Evolutionary conservation across 2,113 vertebrate genomes (phyloP).

Genomic region (Nymphicus hollandicus): DNA sequence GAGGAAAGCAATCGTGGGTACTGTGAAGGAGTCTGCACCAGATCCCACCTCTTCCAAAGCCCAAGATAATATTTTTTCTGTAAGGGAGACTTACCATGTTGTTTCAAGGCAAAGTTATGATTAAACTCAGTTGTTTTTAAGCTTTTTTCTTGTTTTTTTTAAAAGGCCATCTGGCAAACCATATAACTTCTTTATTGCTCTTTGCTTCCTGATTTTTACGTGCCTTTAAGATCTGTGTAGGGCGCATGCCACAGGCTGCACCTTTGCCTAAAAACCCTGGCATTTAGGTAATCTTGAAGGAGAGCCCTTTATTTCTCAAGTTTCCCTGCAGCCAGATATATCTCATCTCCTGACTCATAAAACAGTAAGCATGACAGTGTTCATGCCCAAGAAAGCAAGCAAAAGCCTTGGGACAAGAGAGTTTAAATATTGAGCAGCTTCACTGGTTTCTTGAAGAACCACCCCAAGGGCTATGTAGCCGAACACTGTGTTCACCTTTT

Average conservation of each 20-base stretch:
- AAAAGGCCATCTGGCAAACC: neutral
- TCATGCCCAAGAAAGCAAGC: neutral
- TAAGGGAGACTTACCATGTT: neutral
- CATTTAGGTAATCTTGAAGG: neutral
- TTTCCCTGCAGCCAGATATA: neutral
- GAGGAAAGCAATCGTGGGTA: rapidly evolving
- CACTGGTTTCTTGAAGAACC: neutral
- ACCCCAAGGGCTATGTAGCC: rapidly evolving
- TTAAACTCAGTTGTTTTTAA: neutral
- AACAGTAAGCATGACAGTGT: rapidly evolving
- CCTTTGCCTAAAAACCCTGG: neutral
- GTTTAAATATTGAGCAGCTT: neutral
- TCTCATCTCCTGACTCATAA: neutral
- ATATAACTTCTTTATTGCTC: neutral
- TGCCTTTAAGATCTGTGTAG: neutral
- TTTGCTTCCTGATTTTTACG: neutral
- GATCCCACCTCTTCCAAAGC: neutral
- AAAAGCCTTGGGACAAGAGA: neutral
- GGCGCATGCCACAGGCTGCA: neutral
- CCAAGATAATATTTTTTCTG: neutral
- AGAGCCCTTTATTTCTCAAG: neutral
- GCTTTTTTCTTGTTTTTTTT: neutral
- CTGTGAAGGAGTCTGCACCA: neutral
- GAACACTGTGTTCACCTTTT: neutral
- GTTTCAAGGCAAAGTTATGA: neutral